These are phyloP conservation scores for Austrolebias charrua DNA, from an alignment of 2,797 vertebrate genomes.

Conservation along the genomic window DNA sequence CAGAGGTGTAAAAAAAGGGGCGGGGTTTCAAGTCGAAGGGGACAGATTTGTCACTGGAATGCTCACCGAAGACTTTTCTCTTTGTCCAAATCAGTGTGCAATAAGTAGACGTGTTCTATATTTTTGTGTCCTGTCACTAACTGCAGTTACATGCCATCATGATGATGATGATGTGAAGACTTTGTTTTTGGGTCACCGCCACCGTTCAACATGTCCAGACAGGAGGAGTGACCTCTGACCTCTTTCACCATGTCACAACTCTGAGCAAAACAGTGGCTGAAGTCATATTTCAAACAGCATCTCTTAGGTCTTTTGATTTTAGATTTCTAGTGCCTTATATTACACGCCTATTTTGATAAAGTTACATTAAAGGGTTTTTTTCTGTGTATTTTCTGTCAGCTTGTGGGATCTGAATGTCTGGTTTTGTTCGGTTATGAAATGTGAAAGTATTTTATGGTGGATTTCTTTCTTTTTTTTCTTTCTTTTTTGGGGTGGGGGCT, in stretches of 20 bases:
- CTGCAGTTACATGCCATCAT: constrained; percentile 69
- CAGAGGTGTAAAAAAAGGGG: constrained; percentile 68
- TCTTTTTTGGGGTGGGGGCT: constrained; percentile 51
- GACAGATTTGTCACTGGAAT: constrained; percentile 81
- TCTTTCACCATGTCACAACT: constrained; percentile 46
- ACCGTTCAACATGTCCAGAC: constrained; percentile 44
- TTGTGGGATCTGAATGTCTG: constrained; percentile 47
- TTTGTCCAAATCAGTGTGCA: constrained; percentile 89
- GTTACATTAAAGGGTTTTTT: constrained; percentile 76
- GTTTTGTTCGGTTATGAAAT: constrained; percentile 62
- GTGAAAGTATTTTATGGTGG: constrained; percentile 48
- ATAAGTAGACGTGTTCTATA: constrained; percentile 89
- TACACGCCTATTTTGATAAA: constrained; percentile 93
- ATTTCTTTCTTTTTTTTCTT: constrained; percentile 48
- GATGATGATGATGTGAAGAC: constrained; percentile 22
- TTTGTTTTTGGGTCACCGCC: constrained; percentile 45
- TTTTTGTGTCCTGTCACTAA: constrained; percentile 79
- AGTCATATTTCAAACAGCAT: constrained; percentile 74
- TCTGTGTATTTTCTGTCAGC: constrained; percentile 67
- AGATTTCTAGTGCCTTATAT: constrained; percentile 99
- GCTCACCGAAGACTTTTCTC: constrained; percentile 85
- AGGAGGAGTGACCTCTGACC: constrained; percentile 39
- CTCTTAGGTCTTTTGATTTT: constrained; percentile 85
- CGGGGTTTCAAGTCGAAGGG: constrained; percentile 6
- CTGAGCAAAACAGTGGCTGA: constrained; percentile 63